Percentiles rank a stretch among this genome's conserved stretches.
Evolutionary conservation across 2,113 vertebrate genomes (phyloP).

Genomic region (Pelecanus crispus): DNA sequence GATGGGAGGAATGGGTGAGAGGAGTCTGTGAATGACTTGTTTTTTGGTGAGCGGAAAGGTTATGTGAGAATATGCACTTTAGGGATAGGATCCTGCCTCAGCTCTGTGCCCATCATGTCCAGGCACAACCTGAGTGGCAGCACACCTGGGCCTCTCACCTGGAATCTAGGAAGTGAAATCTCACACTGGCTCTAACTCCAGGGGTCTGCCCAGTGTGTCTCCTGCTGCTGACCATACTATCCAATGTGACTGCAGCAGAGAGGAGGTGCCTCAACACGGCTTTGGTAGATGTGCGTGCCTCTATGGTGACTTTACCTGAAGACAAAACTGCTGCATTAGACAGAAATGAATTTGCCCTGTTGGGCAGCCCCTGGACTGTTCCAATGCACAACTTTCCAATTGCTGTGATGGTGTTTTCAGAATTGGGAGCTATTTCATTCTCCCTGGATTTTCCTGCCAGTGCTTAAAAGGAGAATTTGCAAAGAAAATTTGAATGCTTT

Average conservation of each 20-base stretch:
- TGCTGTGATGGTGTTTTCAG: background rate
- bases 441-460: background rate
- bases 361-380: background rate
- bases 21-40: background rate
- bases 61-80: background rate
- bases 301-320: background rate
- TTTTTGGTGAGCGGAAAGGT: background rate
- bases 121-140: background rate
- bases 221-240: rapidly evolving
- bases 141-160: background rate
- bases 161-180: background rate
- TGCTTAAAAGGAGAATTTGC: background rate
- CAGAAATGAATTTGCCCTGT: background rate
- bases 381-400: background rate
- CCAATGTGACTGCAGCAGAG: background rate
- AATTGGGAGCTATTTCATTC: background rate
- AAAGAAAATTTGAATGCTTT: background rate
- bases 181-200: background rate
- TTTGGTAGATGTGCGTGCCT: background rate
- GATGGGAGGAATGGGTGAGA: background rate
- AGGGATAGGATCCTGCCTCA: background rate
- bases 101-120: background rate
- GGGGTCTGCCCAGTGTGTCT: background rate
- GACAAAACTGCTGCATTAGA: background rate
- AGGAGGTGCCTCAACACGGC: background rate